Percentiles rank a stretch among this genome's conserved stretches.
Conservation (phyloP, 2,797 vertebrate genomes). For the Enteromius unitaeniatus region DNA sequence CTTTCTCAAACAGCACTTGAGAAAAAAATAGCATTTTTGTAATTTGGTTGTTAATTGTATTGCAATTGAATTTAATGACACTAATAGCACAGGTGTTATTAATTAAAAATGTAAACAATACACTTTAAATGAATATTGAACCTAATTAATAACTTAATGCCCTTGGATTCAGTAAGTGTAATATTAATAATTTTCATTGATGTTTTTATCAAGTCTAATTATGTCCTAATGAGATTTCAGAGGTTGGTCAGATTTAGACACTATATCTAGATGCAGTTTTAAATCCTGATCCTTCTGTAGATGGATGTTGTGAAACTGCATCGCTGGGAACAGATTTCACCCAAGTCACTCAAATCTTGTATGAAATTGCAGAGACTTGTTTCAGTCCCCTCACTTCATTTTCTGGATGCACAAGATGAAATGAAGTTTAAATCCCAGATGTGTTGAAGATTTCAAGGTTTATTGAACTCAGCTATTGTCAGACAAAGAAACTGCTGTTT, state of each 20-base stretch:
- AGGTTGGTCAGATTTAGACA: too few relatives aligned
- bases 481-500: background rate
- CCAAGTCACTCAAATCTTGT: background rate
- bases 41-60: background rate
- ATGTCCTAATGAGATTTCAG: background rate
- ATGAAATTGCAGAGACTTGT: slow-evolving; percentile 11
- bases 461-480: background rate
- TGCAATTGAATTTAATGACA: background rate
- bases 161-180: background rate
- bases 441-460: slow-evolving; percentile 13
- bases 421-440: slow-evolving; percentile 19
- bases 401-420: background rate
- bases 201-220: background rate
- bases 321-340: background rate
- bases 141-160: background rate
- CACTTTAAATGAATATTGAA: too few relatives aligned
- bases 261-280: background rate
- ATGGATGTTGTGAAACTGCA: background rate
- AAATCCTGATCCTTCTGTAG: background rate
- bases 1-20: background rate
- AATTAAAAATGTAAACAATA: background rate
- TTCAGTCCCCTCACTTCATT: slow-evolving; percentile 18
- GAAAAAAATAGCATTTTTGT: background rate
- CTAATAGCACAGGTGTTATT: background rate
- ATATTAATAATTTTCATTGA: background rate